Percentiles rank a stretch among this genome's conserved stretches.
Conservation (phyloP, 2,797 vertebrate species). For the Typhlichthys eigenmanni region DNA sequence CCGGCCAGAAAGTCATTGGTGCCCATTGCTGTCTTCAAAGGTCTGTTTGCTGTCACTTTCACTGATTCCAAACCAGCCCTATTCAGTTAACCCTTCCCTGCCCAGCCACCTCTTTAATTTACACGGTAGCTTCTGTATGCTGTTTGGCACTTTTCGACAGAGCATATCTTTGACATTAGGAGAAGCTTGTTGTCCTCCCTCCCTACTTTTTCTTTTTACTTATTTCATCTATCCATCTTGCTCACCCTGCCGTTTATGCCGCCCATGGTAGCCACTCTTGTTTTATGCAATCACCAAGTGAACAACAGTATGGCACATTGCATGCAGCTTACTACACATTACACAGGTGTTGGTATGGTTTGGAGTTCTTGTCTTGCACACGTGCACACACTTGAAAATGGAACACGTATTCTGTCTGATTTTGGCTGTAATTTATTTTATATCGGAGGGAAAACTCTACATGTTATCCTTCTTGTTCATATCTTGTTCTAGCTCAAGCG, state of each 20-base stretch:
- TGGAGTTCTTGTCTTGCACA: conserved; percentile 18
- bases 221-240: conserved; percentile 51
- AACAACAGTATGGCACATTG: conserved; percentile 33
- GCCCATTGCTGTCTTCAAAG: conserved; percentile 74
- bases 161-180: conserved; percentile 42
- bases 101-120: conserved; percentile 69
- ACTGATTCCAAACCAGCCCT: conserved; percentile 58
- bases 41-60: conserved; percentile 72
- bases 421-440: conserved; percentile 1
- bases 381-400: conserved; percentile 15
- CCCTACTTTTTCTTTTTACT: conserved; percentile 41
- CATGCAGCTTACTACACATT: conserved; percentile 55
- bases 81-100: conserved; percentile 67
- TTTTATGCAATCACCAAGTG: conserved; percentile 37
- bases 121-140: conserved; percentile 60
- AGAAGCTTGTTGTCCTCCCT: conserved; percentile 62
- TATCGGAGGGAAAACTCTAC: background rate
- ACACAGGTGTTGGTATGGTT: conserved; percentile 21
- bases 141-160: conserved; percentile 62
- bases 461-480: conserved; percentile 14
- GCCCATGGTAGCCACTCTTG: conserved; percentile 37
- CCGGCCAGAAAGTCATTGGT: conserved; percentile 75
- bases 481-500: conserved; percentile 65
- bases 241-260: conserved; percentile 59
- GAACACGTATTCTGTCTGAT: conserved; percentile 6